These are phyloP conservation scores for Dendrolimus punctatus DNA, from an alignment of 1,140 invertebrate genomes.

Conservation along the genomic window DNA sequence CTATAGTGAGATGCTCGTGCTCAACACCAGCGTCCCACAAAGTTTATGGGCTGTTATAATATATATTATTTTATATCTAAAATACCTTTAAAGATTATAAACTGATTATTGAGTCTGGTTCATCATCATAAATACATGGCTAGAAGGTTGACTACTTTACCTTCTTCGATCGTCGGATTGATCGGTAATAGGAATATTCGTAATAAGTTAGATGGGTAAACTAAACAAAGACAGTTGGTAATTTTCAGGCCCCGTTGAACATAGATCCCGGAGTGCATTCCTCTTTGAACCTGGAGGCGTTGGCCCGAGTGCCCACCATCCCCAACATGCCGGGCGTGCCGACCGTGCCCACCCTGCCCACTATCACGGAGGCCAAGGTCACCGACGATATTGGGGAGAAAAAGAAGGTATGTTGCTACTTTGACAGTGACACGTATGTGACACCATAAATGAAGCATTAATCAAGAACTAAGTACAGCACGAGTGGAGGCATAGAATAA, in stretches of 20 bases:
- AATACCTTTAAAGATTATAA: no score
- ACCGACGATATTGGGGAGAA: conserved; percentile 73
- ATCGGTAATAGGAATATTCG: background rate
- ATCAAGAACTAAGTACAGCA: no score
- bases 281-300: conserved; percentile 87
- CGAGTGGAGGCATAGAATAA: no score
- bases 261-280: conserved; percentile 95
- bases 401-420: conserved; percentile 33
- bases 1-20: no score
- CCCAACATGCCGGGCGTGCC: conserved; percentile 74
- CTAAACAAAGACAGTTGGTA: conserved; percentile 13
- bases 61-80: no score
- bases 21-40: no score
- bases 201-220: background rate
- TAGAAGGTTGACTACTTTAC: background rate
- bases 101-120: no score
- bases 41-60: no score
- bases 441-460: no score
- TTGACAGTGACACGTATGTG: background rate
- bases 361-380: conserved; percentile 87
- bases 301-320: conserved; percentile 80
- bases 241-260: conserved; percentile 81
- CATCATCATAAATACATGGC: no score
- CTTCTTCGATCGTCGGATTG: background rate
- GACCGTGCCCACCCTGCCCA: conserved; percentile 86